phyloP scores from a whole-genome alignment of 2,888 invertebrate species.

The Drosophila aldrichi region DNA sequence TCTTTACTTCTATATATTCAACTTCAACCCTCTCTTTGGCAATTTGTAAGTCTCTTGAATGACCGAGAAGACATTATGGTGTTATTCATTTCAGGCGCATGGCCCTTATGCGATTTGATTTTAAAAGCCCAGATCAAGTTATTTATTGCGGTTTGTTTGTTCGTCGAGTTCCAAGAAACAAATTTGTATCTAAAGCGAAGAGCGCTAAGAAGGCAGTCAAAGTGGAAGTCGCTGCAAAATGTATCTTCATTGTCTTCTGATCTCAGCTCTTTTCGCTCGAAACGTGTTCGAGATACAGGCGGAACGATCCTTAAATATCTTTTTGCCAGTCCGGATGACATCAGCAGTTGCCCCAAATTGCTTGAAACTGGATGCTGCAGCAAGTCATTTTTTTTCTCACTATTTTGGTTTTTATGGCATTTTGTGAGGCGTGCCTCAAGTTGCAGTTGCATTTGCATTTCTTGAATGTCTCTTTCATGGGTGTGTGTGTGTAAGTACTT shows the following conservation, averaged over 20 bases:
- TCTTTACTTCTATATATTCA: not conserved
- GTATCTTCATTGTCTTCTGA: conserved; percentile 53
- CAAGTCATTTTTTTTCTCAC: not conserved
- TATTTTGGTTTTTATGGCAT: conserved; percentile 1
- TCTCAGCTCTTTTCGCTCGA: conserved; percentile 23
- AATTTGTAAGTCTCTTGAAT: not conserved
- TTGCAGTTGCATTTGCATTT: conserved; percentile 25
- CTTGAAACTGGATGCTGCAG: conserved; percentile 19
- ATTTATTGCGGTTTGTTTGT: conserved; percentile 43
- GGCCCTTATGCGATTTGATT: conserved; percentile 25
- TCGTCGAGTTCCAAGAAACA: conserved; percentile 65
- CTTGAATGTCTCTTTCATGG: conserved; percentile 9
- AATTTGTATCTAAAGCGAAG: conserved; percentile 41
- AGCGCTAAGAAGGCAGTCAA: conserved; percentile 22
- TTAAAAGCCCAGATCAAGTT: conserved; percentile 25
- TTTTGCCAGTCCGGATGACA: conserved; percentile 53
- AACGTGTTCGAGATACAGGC: conserved; percentile 56
- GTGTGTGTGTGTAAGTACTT: conserved; percentile 39
- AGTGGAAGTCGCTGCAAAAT: conserved; percentile 42
- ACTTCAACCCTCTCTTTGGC: not conserved
- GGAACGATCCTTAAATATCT: conserved; percentile 54
- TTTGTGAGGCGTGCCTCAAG: conserved; percentile 46
- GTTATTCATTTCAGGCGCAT: not conserved
- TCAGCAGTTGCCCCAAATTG: conserved; percentile 59
- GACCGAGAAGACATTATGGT: conserved; percentile 15